phyloP scores from a whole-genome alignment of 2,888 invertebrate genomes.

The Nephrotoma flavescens region DNA sequence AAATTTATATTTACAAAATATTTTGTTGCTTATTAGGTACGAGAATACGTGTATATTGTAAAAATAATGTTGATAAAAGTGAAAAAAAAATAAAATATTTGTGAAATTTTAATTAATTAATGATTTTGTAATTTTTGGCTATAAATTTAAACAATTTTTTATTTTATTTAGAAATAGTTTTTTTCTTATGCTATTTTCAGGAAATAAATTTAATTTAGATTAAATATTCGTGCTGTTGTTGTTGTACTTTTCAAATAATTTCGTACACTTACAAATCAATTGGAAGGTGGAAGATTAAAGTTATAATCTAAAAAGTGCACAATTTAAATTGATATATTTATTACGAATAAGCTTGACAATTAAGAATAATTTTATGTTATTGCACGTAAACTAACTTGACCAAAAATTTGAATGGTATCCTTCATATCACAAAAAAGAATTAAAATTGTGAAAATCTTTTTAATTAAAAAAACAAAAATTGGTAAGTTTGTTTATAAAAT shows the following conservation, averaged over 20 bases:
- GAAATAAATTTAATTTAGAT: background rate
- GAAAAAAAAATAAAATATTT: background rate
- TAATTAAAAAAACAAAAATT: too few species aligned
- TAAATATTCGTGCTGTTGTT: background rate
- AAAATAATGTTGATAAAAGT: background rate
- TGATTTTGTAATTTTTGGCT: background rate
- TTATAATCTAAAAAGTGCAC: background rate
- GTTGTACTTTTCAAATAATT: background rate
- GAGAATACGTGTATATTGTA: background rate
- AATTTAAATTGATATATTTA: too few species aligned
- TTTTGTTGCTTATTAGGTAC: background rate
- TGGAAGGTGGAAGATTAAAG: background rate
- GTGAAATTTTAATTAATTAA: background rate
- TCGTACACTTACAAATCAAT: background rate
- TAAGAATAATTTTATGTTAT: too few species aligned
- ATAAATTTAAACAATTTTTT: background rate
- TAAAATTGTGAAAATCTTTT: too few species aligned
- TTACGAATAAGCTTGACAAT: too few species aligned
- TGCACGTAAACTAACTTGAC: too few species aligned
- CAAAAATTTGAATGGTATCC: too few species aligned
- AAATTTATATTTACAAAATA: background rate
- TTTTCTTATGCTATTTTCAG: background rate
- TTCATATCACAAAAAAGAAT: too few species aligned
- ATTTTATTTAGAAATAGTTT: background rate
- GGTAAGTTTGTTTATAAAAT: too few species aligned